Evolutionary conservation across 2,797 vertebrate species (phyloP), one percentile per base, ranked within the genome.

Genomic region (Streptopelia turtur): DNA sequence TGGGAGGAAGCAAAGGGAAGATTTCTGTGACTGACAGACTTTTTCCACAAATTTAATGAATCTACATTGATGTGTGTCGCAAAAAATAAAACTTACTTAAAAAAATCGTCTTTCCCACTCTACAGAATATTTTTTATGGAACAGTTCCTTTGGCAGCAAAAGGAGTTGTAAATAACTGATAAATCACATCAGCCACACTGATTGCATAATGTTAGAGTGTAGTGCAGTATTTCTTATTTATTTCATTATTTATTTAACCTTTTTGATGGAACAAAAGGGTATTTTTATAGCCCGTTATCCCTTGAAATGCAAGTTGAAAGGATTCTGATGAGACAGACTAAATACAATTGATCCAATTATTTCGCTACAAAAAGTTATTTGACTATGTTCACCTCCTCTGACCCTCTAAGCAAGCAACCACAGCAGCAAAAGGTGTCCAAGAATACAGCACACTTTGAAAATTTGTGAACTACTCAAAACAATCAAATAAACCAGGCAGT

Each of bases 231-330:
- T 94, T 86, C 52, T 94, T 66, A 81, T 82, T 88, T 63, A 27
- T 90, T 87, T 85, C 21, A 84, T 90, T 91, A 93, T 93, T 93
- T 91, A 91, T 95, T 94, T 88, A 84, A 68, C 30, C 21, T 86
- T 88, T 83, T 53, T 66, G 57, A 33, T 43, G 4, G 37, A 9
- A n/a, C 43, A 80, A 77, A 65, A 30, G 5, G 8, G 17, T 23
- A 13, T 65, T 88, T 90, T 90, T 77, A 70, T 50, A 22, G 70
- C 77, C 20, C 94, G 41, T 91, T 93, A 82, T 82, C 20, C 16
- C 9, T 68, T 64, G 35, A 88, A 96, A 82, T 65, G 9, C 17
- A 83, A 82, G 9, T 21, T 82, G 28, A 82, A 93, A 79, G 66
- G 52, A 88, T 49, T 92, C 30, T 91, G 30, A 83, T 45, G 39